A percentile compares a stretch with the other conserved stretches of the same genome.
Conservation (phyloP, 2,797 vertebrate genomes). For the Characodon lateralis region DNA sequence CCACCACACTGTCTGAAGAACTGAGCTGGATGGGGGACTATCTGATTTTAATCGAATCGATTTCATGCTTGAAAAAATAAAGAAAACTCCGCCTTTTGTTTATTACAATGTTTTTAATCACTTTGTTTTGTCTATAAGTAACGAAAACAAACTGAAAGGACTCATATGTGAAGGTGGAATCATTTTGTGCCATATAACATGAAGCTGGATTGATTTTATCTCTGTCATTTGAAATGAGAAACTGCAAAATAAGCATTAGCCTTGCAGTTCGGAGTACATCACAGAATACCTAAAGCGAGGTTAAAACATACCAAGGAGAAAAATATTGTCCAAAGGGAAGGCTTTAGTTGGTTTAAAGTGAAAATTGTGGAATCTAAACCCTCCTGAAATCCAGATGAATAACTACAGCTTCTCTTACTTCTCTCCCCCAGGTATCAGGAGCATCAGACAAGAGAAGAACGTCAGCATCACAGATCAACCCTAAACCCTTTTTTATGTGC, state of each 20-base stretch:
- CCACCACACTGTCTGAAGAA: slow-evolving; percentile 36
- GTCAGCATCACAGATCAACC: not conserved
- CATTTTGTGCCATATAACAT: not conserved
- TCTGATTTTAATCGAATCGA: not conserved
- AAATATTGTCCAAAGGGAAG: not conserved
- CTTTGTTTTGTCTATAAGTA: not conserved
- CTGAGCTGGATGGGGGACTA: not conserved
- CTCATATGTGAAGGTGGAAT: not conserved
- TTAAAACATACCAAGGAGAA: not conserved
- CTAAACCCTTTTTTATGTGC: not conserved
- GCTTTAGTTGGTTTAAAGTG: not conserved
- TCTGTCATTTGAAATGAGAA: not conserved
- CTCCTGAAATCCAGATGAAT: not conserved
- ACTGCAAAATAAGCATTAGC: not conserved
- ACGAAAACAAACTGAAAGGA: not conserved
- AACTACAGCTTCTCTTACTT: not conserved
- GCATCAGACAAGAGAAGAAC: not conserved
- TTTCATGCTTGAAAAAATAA: not conserved
- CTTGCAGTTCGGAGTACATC: not conserved
- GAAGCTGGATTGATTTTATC: not conserved
- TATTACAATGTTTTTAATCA: not conserved
- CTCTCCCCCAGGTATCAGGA: slow-evolving; percentile 5
- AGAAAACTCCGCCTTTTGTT: not conserved
- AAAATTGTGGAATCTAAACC: not conserved
- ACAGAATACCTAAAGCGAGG: not conserved